Conservation (phyloP, 2,113 vertebrate genomes). For the Cervus canadensis region DNA sequence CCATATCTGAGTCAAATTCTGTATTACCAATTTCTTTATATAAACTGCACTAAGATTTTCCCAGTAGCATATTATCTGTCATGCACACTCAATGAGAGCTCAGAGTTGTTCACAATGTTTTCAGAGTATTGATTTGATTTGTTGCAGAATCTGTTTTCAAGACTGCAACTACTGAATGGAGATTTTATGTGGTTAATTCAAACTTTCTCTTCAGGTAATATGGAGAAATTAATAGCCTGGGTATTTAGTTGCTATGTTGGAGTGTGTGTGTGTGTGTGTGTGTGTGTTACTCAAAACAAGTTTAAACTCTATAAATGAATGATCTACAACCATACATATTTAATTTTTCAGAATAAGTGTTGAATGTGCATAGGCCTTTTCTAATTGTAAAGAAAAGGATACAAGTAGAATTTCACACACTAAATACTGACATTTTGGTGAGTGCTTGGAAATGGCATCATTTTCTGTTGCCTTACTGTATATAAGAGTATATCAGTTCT, state of each 20-base stretch:
- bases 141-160: neutral
- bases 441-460: neutral
- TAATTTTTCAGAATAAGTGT: conserved; percentile 5
- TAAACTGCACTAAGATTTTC: neutral
- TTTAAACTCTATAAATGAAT: neutral
- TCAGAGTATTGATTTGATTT: neutral
- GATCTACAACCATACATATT: neutral
- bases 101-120: neutral
- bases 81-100: neutral
- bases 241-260: neutral
- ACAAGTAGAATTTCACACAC: neutral
- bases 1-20: neutral
- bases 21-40: neutral
- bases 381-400: neutral
- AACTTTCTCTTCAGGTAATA: neutral
- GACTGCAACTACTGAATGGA: neutral
- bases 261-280: neutral
- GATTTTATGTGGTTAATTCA: neutral
- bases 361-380: neutral
- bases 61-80: neutral
- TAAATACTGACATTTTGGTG: neutral
- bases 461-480: neutral
- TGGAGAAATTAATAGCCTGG: neutral
- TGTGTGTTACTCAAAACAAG: neutral
- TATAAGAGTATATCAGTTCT: neutral